A percentile compares a stretch with the other conserved stretches of the same genome.
Conservation (phyloP, 2,113 vertebrate genomes). For the Xiphias gladius region DNA sequence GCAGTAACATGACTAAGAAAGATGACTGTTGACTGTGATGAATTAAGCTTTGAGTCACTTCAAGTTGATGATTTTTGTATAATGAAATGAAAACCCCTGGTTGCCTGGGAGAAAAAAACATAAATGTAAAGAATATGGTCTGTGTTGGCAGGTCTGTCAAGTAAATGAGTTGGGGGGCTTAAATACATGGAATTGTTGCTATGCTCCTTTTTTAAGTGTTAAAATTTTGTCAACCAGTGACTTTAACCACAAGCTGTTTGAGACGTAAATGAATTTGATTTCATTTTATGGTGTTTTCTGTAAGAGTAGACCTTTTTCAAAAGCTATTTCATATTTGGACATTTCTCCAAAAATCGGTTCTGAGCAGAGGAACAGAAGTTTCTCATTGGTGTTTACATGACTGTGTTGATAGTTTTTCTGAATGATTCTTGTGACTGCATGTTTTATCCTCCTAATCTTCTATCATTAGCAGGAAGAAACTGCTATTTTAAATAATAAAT, state of each 20-base stretch:
- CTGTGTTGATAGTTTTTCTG: constrained; percentile 30
- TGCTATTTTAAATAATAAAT: constrained; percentile 82
- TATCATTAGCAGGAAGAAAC: constrained; percentile 64
- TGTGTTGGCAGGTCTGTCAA: background rate
- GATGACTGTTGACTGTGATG: background rate
- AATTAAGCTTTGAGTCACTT: background rate
- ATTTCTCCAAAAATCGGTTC: constrained; percentile 1
- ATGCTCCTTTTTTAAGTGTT: constrained; percentile 36
- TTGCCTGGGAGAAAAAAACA: background rate
- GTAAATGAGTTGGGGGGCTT: background rate
- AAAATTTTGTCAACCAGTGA: constrained; percentile 4
- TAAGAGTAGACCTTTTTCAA: constrained; percentile 3
- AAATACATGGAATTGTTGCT: constrained; percentile 20
- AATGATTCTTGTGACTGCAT: constrained; percentile 65
- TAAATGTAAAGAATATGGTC: background rate
- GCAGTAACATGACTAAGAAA: background rate
- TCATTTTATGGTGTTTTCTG: constrained; percentile 42
- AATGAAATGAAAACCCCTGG: background rate
- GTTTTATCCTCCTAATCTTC: constrained; percentile 62
- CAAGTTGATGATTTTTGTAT: background rate
- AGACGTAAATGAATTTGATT: constrained; percentile 12
- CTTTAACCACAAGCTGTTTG: constrained; percentile 3
- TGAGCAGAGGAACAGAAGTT: constrained; percentile 9
- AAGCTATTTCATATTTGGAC: constrained; percentile 32
- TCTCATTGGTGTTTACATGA: constrained; percentile 23